A percentile compares a stretch with the other conserved stretches of the same genome.
Evolutionary conservation across 2,797 vertebrate genomes (phyloP).

Genomic region (Mionectes olivaceus): DNA sequence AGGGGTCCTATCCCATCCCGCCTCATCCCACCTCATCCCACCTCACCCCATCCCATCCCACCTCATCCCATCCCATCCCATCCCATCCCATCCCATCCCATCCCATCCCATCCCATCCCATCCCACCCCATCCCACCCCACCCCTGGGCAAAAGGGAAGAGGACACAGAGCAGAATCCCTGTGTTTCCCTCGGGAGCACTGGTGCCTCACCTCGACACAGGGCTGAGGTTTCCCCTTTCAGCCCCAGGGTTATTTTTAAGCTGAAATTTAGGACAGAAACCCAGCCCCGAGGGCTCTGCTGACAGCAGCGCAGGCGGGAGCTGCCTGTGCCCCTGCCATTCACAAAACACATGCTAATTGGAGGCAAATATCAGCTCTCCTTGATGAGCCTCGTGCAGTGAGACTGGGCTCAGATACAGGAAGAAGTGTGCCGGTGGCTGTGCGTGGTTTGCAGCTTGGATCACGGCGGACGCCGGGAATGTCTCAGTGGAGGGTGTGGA

Average conservation of each 20-base stretch:
- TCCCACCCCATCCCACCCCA: not conserved
- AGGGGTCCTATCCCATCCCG: not conserved
- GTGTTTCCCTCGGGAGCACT: fast-evolving
- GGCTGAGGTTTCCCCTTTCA: not conserved
- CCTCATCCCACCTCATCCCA: not conserved
- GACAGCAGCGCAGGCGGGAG: not conserved
- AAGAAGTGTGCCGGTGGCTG: not conserved
- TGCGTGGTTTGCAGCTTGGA: not conserved
- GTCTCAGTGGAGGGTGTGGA: fast-evolving
- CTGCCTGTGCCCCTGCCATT: conserved; percentile 38
- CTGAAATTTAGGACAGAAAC: not conserved
- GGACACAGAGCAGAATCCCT: not conserved
- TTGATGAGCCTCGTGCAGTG: not conserved
- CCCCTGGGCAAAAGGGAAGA: not conserved
- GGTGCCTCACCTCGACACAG: not conserved
- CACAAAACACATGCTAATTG: conserved; percentile 63
- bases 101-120: not conserved
- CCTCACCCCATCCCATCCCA: not conserved
- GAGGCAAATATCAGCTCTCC: conserved; percentile 49
- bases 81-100: not conserved
- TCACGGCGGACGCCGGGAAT: not conserved
- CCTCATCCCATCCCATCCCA: not conserved
- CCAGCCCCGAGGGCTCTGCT: not conserved
- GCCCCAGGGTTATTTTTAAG: not conserved
- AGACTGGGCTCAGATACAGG: not conserved